phyloP scores from a whole-genome alignment of 2,888 invertebrate species.

The Rhamphomyia laevipes region DNA sequence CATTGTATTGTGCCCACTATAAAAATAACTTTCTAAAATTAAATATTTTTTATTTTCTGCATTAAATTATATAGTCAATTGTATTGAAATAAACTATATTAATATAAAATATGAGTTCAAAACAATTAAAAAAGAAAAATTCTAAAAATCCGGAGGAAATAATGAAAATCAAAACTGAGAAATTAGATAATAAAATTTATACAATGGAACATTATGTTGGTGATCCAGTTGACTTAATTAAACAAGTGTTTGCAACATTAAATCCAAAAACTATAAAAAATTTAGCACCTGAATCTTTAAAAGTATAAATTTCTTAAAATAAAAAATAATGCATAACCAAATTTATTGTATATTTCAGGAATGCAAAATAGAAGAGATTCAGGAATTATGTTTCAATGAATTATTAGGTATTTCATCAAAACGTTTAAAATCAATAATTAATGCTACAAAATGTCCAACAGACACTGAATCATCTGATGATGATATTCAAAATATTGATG shows the following conservation, averaged over 20 bases:
- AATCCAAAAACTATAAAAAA: constrained; percentile 45
- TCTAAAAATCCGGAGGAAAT: background rate
- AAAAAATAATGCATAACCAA: background rate
- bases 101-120: background rate
- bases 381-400: constrained; percentile 49
- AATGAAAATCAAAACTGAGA: constrained; percentile 31
- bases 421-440: constrained; percentile 43
- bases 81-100: too few species aligned
- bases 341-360: constrained; percentile 18
- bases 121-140: background rate
- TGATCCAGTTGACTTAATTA: constrained; percentile 47
- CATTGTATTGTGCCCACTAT: too few species aligned
- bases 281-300: constrained; percentile 43
- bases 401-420: constrained; percentile 50
- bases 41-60: too few species aligned
- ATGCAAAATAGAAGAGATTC: constrained; percentile 39
- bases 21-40: too few species aligned
- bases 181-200: constrained; percentile 39
- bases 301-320: constrained; percentile 20
- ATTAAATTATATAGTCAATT: too few species aligned
- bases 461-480: constrained; percentile 38
- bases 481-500: constrained; percentile 31
- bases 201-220: constrained; percentile 45
- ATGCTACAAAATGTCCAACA: constrained; percentile 31
- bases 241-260: constrained; percentile 45